phyloP scores from a whole-genome alignment of 64 coral and sea anemone species.

The Montipora sp. region DNA sequence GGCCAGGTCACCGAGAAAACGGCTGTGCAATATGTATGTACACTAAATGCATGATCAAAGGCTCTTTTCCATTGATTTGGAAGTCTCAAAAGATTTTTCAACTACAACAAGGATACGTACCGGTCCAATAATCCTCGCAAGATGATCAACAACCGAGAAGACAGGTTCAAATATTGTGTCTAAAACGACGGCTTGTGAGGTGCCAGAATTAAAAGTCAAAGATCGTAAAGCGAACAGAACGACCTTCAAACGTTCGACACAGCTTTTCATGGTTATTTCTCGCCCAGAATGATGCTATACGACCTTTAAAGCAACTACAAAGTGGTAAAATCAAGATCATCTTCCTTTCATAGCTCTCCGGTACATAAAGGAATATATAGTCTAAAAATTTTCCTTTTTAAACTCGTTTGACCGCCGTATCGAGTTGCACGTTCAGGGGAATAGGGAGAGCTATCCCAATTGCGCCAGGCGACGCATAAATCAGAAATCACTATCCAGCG shows the following conservation, averaged over 20 bases:
- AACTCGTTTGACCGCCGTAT: too few species aligned
- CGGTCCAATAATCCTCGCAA: slow-evolving; percentile 83
- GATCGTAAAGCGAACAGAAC: slow-evolving; percentile 70
- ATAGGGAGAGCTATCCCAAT: slow-evolving; percentile 10
- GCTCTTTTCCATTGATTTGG: too few species aligned
- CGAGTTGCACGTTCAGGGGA: not conserved
- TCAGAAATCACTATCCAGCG: too few species aligned
- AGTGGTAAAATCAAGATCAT: not conserved
- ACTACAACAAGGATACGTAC: slow-evolving; percentile 35
- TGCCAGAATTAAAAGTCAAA: slow-evolving; percentile 74
- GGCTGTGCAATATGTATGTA: too few species aligned
- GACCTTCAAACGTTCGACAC: slow-evolving; percentile 37
- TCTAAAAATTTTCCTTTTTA: not conserved
- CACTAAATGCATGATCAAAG: too few species aligned
- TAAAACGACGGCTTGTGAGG: slow-evolving; percentile 69
- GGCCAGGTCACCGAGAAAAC: too few species aligned
- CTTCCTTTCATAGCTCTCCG: not conserved
- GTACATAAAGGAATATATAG: not conserved
- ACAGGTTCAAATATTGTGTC: slow-evolving; percentile 92
- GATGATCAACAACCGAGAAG: slow-evolving; percentile 88
- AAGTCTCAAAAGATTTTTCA: too few species aligned
- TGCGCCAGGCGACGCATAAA: too few species aligned
- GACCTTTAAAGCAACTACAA: not conserved
- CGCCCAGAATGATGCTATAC: not conserved
- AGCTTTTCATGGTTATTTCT: not conserved